Conservation (phyloP, 2,888 invertebrate genomes). For the Pediacus dermestoides region DNA sequence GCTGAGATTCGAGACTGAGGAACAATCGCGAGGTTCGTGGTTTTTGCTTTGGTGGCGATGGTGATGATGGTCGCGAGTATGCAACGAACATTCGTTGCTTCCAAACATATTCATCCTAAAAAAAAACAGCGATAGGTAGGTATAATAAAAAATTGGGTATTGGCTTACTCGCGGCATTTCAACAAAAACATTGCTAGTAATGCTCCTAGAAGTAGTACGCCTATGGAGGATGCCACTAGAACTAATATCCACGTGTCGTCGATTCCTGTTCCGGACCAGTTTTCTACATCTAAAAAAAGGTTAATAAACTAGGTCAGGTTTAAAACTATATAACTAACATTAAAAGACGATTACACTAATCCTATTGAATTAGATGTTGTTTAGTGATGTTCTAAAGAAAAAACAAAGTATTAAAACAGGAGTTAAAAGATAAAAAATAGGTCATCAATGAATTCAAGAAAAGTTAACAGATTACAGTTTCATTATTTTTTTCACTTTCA, state of each 20-base stretch:
- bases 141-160: neutral
- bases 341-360: no score
- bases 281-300: conserved; percentile 46
- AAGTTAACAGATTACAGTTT: no score
- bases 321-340: neutral
- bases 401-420: no score
- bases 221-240: conserved; percentile 74
- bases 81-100: conserved; percentile 54
- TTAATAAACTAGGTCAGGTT: neutral
- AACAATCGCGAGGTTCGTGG: conserved; percentile 48
- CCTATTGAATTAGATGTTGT: no score
- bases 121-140: no score
- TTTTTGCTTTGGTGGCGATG: conserved; percentile 36
- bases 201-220: conserved; percentile 74
- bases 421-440: no score
- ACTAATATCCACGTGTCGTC: conserved; percentile 83
- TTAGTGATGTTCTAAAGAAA: no score
- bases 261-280: conserved; percentile 57
- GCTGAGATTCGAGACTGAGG: conserved; percentile 49
- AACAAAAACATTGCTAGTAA: conserved; percentile 73
- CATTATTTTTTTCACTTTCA: no score
- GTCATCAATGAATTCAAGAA: no score
- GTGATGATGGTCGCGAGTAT: conserved; percentile 43
- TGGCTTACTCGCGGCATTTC: conserved; percentile 78
- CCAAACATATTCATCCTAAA: conserved; percentile 56